phyloP scores from a whole-genome alignment of 2,888 invertebrate genomes.

The Hyposoter didymator region DNA sequence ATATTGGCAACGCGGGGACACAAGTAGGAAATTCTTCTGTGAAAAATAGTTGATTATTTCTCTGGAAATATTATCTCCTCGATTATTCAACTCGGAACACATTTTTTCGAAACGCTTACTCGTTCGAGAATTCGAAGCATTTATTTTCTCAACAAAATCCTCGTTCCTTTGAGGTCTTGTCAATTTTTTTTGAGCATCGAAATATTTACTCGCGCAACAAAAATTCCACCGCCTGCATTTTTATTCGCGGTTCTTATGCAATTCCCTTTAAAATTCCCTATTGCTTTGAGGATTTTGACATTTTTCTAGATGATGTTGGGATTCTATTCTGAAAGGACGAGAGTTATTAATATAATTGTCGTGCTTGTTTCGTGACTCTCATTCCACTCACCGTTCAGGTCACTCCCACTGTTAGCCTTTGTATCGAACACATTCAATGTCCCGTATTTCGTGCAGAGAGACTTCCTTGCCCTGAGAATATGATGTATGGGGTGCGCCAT shows the following conservation, averaged over 20 bases:
- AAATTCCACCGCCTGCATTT: neutral
- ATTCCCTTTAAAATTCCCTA: neutral
- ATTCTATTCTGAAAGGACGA: neutral
- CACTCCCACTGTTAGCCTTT: neutral
- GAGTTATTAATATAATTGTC: neutral
- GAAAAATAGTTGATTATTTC: constrained; percentile 5
- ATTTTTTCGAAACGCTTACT: neutral
- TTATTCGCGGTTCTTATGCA: no score
- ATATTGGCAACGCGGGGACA: neutral
- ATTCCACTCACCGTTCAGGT: neutral
- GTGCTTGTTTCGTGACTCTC: neutral
- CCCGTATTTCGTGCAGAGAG: neutral
- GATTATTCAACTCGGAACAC: neutral
- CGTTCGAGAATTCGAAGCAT: neutral
- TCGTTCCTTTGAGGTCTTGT: neutral
- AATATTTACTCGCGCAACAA: neutral
- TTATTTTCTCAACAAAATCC: neutral
- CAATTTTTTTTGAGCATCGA: neutral
- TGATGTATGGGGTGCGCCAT: neutral
- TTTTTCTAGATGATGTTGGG: neutral
- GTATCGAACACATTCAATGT: constrained; percentile 3
- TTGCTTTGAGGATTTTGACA: neutral
- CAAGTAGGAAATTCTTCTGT: neutral
- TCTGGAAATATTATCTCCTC: neutral
- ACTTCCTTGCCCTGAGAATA: neutral